phyloP scores from a whole-genome alignment of 2,888 invertebrate species.

The Stenodema calcarata region DNA sequence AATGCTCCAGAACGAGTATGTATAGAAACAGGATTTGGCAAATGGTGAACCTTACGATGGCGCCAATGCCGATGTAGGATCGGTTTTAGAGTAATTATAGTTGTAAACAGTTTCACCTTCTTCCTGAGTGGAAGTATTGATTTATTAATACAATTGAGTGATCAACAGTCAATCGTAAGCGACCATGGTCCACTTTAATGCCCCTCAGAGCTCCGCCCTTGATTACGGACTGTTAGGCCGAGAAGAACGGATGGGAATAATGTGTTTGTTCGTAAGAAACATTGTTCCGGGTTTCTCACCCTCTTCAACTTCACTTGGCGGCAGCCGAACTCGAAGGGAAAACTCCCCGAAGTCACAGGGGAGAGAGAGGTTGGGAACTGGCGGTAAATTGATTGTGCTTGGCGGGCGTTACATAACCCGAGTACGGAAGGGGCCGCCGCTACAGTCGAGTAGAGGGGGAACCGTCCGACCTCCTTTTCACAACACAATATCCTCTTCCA shows the following conservation, averaged over 20 bases:
- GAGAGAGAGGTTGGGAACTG: not conserved
- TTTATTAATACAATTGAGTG: not conserved
- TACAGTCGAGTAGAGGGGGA: not conserved
- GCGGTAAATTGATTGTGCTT: slow-evolving; percentile 39
- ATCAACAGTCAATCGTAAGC: not conserved
- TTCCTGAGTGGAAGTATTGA: too few species aligned
- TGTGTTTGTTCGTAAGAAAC: slow-evolving; percentile 27
- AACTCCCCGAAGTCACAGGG: not conserved
- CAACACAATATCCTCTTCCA: not conserved
- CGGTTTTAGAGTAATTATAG: too few species aligned
- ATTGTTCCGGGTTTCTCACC: slow-evolving; percentile 7
- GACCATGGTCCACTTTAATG: too few species aligned
- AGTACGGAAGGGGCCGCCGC: not conserved
- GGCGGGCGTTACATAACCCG: slow-evolving; percentile 37
- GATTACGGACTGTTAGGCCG: not conserved
- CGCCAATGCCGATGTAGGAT: too few species aligned
- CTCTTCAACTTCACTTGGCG: not conserved
- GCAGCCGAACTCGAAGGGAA: not conserved
- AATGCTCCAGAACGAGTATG: too few species aligned
- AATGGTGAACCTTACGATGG: too few species aligned
- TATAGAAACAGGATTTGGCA: too few species aligned
- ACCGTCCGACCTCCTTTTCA: not conserved
- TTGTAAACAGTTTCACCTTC: too few species aligned
- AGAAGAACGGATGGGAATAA: slow-evolving; percentile 3
- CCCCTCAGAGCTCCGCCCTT: not conserved